Evolutionary conservation across 2,888 invertebrate species (phyloP).

Genomic region (Deilephila elpenor): DNA sequence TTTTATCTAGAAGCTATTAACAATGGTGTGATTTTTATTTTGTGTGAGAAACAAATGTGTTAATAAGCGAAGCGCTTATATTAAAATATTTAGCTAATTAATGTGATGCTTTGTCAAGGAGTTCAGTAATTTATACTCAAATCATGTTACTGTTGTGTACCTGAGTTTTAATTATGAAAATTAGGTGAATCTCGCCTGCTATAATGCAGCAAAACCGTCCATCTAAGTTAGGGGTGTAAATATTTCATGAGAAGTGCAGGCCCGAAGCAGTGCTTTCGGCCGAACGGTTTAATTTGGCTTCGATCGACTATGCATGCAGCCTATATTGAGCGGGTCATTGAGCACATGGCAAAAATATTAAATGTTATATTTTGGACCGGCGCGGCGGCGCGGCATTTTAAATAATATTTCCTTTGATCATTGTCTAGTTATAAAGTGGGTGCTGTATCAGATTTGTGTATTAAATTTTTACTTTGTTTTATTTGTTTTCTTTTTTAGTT

Average conservation of each 20-base stretch:
- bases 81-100: neutral
- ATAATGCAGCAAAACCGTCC: constrained; percentile 24
- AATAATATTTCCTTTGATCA: neutral
- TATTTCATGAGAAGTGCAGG: constrained; percentile 57
- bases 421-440: neutral
- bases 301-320: constrained; percentile 52
- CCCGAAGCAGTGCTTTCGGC: constrained; percentile 46
- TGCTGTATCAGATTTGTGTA: neutral
- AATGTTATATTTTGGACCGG: neutral
- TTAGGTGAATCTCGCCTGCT: constrained; percentile 23
- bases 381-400: neutral
- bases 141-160: neutral
- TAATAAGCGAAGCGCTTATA: neutral
- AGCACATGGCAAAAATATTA: constrained; percentile 34
- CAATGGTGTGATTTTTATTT: constrained; percentile 5
- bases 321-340: constrained; percentile 46
- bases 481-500: too few species aligned
- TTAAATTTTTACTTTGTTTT: neutral
- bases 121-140: neutral
- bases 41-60: neutral
- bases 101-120: neutral
- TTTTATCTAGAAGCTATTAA: constrained; percentile 42
- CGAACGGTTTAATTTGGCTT: constrained; percentile 55
- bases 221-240: constrained; percentile 49
- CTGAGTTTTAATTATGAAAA: constrained; percentile 3